A percentile compares a stretch with the other conserved stretches of the same genome.
phyloP scores from a whole-genome alignment of 2,888 invertebrate species.

The Trilocha varians region DNA sequence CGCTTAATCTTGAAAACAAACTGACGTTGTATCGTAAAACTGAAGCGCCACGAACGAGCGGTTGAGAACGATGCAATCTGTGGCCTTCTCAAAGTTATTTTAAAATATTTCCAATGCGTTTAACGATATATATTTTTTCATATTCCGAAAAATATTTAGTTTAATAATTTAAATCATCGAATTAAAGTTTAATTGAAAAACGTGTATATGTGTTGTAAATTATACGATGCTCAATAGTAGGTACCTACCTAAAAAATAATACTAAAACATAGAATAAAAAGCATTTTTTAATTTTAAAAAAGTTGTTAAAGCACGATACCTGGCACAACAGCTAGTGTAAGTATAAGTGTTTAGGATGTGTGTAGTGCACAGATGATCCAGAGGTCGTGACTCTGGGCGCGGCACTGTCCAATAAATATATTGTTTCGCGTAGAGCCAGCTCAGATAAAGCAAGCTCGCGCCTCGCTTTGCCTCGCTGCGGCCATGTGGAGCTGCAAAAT shows the following conservation, averaged over 20 bases:
- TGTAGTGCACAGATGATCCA: conserved; percentile 63
- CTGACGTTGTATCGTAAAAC: conserved; percentile 52
- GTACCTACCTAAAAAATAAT: no score
- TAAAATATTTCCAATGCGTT: no score
- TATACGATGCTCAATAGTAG: no score
- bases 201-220: no score
- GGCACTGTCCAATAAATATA: conserved; percentile 72
- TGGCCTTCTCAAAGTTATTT: conserved; percentile 47
- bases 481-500: conserved; percentile 22
- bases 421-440: conserved; percentile 70
- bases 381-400: conserved; percentile 43
- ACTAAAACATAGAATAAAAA: no score
- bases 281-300: no score
- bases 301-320: no score
- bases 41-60: conserved; percentile 24
- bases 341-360: not conserved
- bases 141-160: no score
- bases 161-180: no score
- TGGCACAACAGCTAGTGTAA: not conserved
- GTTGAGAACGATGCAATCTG: conserved; percentile 48
- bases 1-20: conserved; percentile 63
- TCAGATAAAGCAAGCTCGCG: conserved; percentile 72
- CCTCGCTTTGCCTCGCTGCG: conserved; percentile 60
- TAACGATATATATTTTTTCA: no score
- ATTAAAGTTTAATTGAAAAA: no score